These are phyloP conservation scores for Pan paniscus DNA, from an alignment of 2,113 vertebrate species.

Conservation along the genomic window DNA sequence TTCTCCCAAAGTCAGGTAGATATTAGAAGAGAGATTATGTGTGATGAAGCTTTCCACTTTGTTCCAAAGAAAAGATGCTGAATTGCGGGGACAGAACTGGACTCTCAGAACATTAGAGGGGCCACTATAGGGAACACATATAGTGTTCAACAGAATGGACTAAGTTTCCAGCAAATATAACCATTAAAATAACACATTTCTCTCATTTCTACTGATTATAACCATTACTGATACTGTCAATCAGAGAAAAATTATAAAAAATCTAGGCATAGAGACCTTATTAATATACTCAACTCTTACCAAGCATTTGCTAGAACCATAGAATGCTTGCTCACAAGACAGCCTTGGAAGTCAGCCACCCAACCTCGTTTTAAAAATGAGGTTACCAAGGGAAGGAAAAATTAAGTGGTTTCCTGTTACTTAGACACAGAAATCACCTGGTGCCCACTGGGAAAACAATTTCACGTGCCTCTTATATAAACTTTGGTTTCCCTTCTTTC, in stretches of 20 bases:
- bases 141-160: background rate
- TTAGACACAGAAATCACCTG: background rate
- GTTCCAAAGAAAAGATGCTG: background rate
- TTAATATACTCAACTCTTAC: background rate
- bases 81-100: background rate
- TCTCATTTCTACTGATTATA: background rate
- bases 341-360: background rate
- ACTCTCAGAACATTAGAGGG: background rate
- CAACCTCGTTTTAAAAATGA: constrained; percentile 30
- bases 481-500: background rate
- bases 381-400: background rate
- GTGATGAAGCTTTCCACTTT: background rate
- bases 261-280: background rate
- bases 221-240: background rate
- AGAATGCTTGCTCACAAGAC: background rate
- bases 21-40: background rate
- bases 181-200: background rate
- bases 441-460: background rate
- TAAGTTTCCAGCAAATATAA: background rate
- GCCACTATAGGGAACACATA: background rate
- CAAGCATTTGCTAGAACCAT: background rate
- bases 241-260: constrained; percentile 32
- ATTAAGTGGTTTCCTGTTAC: background rate
- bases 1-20: background rate
- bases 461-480: constrained; percentile 11